Conservation (phyloP, 2,888 invertebrate species). For the Busseola fusca region DNA sequence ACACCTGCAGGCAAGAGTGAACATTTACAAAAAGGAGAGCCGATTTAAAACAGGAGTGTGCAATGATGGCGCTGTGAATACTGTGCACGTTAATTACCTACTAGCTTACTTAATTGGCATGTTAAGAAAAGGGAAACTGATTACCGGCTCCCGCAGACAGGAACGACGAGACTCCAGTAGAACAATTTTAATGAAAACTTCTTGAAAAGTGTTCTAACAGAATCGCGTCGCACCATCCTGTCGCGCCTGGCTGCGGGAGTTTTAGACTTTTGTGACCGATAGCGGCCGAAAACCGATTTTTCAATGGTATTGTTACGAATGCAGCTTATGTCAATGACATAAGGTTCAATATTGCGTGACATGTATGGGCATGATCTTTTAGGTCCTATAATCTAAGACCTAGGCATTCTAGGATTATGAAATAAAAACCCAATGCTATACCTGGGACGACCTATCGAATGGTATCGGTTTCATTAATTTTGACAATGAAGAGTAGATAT, state of each 20-base stretch:
- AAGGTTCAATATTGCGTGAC: no score
- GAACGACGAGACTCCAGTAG: not conserved
- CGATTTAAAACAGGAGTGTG: no score
- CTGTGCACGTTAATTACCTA: slow-evolving; percentile 18
- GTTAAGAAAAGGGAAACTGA: slow-evolving; percentile 15
- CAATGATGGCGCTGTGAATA: slow-evolving; percentile 10
- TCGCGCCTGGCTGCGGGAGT: not conserved
- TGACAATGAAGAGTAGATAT: no score
- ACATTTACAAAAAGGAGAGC: slow-evolving; percentile 25
- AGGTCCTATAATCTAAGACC: no score
- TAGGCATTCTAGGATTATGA: no score
- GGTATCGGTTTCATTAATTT: no score
- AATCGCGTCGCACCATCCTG: not conserved
- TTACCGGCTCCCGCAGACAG: not conserved
- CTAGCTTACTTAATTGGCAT: slow-evolving; percentile 19
- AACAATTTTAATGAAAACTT: not conserved
- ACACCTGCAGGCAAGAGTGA: not conserved
- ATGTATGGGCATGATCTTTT: no score
- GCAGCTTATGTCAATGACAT: no score
- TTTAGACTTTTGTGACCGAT: not conserved
- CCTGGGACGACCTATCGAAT: no score
- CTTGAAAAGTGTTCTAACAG: not conserved
- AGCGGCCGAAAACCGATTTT: no score
- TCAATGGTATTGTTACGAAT: not conserved
- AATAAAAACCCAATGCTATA: no score